These are phyloP conservation scores for Pseudopleuronectes americanus DNA, from an alignment of 2,797 vertebrate genomes.

Conservation along the genomic window DNA sequence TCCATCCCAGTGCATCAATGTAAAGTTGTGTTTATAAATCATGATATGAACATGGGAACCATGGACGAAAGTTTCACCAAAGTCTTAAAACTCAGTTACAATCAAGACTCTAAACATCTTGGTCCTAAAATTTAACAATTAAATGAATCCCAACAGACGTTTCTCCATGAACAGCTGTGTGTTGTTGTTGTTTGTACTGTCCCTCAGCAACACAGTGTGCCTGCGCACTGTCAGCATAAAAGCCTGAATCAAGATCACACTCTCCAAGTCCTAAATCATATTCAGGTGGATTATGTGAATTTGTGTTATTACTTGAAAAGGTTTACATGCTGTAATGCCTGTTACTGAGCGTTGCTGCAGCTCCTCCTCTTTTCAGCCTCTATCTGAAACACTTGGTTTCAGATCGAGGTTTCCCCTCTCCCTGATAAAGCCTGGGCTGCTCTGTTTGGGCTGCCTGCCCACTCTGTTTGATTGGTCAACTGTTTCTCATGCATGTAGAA, in stretches of 20 bases:
- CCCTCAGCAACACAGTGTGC: not conserved
- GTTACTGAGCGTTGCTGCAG: no score
- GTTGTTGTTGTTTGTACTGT: not conserved
- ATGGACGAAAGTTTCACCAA: not conserved
- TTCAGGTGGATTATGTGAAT: no score
- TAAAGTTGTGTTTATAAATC: not conserved
- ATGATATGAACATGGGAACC: not conserved
- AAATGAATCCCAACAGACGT: not conserved
- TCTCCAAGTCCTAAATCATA: not conserved
- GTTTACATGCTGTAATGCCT: no score
- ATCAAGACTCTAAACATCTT: not conserved
- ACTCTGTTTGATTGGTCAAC: no score
- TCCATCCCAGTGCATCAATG: no score
- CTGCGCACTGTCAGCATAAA: not conserved
- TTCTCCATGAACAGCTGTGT: not conserved
- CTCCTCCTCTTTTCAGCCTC: no score
- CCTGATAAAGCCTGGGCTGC: no score
- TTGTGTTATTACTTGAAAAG: no score
- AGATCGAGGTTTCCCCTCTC: no score
- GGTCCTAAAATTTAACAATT: not conserved
- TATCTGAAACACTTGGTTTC: no score
- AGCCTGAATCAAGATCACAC: not conserved
- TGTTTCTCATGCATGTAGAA: no score
- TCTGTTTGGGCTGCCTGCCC: no score
- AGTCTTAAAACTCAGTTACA: not conserved